Evolutionary conservation across 2,113 vertebrate species (phyloP).

Genomic region (Seriola quinqueradiata): DNA sequence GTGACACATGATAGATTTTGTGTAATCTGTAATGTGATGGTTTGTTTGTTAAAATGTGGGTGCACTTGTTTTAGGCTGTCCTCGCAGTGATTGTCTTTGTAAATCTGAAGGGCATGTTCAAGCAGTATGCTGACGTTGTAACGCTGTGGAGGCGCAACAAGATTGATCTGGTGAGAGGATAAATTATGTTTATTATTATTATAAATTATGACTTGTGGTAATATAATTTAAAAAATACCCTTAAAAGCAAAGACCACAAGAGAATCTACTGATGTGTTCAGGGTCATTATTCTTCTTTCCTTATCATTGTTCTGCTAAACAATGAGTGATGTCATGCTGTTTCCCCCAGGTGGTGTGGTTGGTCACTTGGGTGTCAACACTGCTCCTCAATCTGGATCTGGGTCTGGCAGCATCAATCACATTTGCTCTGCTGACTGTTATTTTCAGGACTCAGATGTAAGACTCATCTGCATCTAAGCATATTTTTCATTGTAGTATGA

Average conservation of each 20-base stretch:
- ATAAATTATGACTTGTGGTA: neutral
- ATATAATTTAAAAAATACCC: neutral
- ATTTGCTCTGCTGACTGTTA: conserved; percentile 92
- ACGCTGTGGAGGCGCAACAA: conserved; percentile 89
- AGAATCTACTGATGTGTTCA: neutral
- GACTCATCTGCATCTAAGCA: conserved; percentile 4
- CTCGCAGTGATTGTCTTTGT: conserved; percentile 90
- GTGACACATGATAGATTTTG: neutral
- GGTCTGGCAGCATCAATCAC: conserved; percentile 89
- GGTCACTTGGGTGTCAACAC: conserved; percentile 91
- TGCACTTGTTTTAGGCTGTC: conserved; percentile 86
- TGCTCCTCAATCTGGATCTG: conserved; percentile 92
- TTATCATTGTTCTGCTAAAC: neutral
- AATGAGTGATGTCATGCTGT: neutral
- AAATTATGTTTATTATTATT: neutral
- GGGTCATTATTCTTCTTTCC: neutral
- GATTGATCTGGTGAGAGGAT: conserved; percentile 90
- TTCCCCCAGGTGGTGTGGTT: conserved; percentile 89
- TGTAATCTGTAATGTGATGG: conserved; percentile 6
- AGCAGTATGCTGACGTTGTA: conserved; percentile 88
- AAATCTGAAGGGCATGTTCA: conserved; percentile 95
- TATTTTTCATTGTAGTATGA: neutral
- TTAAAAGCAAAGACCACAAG: neutral
- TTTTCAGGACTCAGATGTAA: conserved; percentile 95
- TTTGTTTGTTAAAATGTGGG: neutral